Conservation (phyloP, 2,797 vertebrate species). For the Rhinogobio ventralis region DNA sequence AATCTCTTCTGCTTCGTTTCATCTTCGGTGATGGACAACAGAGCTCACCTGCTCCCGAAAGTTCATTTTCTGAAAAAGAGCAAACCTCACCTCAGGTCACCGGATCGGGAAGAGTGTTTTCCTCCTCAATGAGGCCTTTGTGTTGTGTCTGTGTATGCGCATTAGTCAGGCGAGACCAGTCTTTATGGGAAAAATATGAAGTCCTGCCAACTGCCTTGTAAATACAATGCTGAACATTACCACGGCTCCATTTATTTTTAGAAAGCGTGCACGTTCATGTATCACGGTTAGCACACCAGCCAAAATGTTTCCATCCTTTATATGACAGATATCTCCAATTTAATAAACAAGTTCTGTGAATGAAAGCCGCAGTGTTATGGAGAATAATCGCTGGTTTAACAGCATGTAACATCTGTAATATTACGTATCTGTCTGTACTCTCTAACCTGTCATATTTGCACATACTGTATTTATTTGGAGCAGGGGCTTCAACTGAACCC, state of each 20-base stretch:
- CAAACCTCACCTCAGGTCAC: conserved; percentile 61
- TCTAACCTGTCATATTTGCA: background rate
- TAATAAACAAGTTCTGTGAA: background rate
- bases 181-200: background rate
- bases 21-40: conserved; percentile 71
- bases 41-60: conserved; percentile 67
- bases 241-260: background rate
- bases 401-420: conserved; percentile 18
- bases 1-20: conserved; percentile 76
- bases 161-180: background rate
- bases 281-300: background rate
- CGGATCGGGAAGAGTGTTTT: conserved; percentile 18
- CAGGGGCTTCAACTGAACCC: background rate
- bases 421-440: background rate
- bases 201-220: conserved; percentile 2
- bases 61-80: conserved; percentile 58
- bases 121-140: background rate
- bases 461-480: conserved; percentile 14
- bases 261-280: background rate
- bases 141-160: background rate
- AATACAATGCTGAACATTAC: background rate
- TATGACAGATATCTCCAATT: conserved; percentile 10
- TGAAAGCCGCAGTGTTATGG: background rate
- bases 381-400: conserved; percentile 11
- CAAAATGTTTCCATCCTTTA: background rate